Percentiles rank a stretch among this genome's conserved stretches.
Conservation (phyloP, 1,140 invertebrate genomes). For the Phocides pigmalion region DNA sequence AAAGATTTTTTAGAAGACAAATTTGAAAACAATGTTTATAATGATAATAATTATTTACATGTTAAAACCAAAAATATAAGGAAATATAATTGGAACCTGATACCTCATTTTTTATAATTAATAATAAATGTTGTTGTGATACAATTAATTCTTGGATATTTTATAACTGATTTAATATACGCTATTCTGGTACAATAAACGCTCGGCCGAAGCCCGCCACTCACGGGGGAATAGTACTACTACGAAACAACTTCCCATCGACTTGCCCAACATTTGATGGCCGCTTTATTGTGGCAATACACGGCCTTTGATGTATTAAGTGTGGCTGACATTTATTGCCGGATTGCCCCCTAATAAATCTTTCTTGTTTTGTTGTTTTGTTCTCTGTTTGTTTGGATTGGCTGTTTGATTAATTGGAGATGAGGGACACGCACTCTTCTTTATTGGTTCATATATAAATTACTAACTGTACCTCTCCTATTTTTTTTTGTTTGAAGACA, state of each 20-base stretch:
- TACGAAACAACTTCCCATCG: slow-evolving; percentile 28
- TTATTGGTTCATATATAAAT: background rate
- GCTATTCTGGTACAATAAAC: background rate
- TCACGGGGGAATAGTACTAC: slow-evolving; percentile 20
- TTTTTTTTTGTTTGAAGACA: no score
- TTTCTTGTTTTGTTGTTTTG: slow-evolving; percentile 21
- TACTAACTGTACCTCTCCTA: background rate
- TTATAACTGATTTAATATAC: background rate
- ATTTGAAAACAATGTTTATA: no score
- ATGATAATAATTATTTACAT: no score
- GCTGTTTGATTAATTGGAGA: slow-evolving; percentile 21
- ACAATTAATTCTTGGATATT: no score
- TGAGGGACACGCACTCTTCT: slow-evolving; percentile 8
- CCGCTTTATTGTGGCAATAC: slow-evolving; percentile 29
- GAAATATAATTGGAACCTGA: no score
- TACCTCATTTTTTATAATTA: no score
- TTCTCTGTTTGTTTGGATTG: slow-evolving; percentile 20
- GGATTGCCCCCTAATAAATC: slow-evolving; percentile 27
- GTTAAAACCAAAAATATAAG: no score
- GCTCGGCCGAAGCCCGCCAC: background rate
- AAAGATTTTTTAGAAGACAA: no score
- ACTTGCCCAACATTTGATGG: slow-evolving; percentile 33
- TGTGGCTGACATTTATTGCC: slow-evolving; percentile 31
- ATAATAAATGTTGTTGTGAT: no score
- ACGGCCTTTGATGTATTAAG: slow-evolving; percentile 32